phyloP scores from a whole-genome alignment of 2,113 vertebrate species.

The Myocastor coypus region DNA sequence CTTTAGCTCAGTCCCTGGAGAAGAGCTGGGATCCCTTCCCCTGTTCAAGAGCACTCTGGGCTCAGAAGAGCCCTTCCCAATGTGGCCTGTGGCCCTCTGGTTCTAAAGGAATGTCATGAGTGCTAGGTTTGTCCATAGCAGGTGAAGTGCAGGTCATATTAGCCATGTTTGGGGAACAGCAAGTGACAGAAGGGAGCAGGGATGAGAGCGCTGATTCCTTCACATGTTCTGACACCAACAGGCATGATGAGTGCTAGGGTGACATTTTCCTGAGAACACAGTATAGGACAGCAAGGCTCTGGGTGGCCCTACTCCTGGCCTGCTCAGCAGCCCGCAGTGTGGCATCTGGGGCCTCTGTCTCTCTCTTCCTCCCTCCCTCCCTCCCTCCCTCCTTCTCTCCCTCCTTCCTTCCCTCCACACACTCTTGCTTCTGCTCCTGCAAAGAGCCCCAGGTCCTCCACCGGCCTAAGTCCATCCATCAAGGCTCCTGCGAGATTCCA shows the following conservation, averaged over 20 bases:
- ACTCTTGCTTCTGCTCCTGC: not conserved
- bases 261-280: not conserved
- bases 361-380: no score
- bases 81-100: no score
- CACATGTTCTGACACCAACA: not conserved
- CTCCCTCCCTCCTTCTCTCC: not conserved
- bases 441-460: not conserved
- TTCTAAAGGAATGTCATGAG: not conserved
- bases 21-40: not conserved
- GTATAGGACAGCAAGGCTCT: no score
- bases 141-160: no score
- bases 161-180: not conserved
- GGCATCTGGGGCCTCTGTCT: not conserved
- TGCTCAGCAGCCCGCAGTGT: not conserved
- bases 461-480: not conserved
- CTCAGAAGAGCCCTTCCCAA: not conserved
- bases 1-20: not conserved
- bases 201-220: no score
- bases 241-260: not conserved
- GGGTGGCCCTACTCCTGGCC: no score
- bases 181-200: not conserved
- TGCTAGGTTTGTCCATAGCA: fast-evolving
- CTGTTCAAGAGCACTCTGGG: not conserved
- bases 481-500: not conserved
- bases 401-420: not conserved